phyloP scores from a whole-genome alignment of 2,113 vertebrate species.

The Chroicocephalus ridibundus region DNA sequence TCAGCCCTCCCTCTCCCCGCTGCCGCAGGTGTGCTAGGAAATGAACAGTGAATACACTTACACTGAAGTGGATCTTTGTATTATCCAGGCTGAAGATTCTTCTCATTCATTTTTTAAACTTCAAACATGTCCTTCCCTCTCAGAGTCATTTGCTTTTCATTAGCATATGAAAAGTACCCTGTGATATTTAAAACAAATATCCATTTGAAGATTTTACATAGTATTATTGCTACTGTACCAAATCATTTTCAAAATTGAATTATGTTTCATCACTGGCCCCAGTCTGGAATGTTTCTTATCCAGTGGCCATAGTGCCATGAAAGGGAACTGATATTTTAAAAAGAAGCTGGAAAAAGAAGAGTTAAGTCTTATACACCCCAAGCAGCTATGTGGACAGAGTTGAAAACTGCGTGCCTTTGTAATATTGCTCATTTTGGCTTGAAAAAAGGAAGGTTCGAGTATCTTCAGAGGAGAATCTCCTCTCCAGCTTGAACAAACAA shows the following conservation, averaged over 20 bases:
- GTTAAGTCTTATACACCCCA: background rate
- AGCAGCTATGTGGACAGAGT: background rate
- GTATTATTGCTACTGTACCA: background rate
- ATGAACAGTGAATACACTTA: background rate
- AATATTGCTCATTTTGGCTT: background rate
- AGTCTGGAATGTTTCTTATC: background rate
- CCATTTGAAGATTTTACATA: background rate
- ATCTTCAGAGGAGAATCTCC: background rate
- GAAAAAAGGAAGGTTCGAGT: background rate
- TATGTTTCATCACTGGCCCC: background rate
- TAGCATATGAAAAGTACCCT: background rate
- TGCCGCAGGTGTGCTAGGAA: background rate
- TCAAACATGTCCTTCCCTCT: background rate
- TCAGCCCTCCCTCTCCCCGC: background rate
- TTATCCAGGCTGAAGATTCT: background rate
- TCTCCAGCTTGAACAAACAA: background rate
- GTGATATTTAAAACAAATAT: background rate
- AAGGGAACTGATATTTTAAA: background rate
- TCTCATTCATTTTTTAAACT: slow-evolving; percentile 14
- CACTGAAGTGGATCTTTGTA: background rate
- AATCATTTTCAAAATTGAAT: background rate
- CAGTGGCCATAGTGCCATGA: background rate
- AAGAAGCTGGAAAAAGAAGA: background rate
- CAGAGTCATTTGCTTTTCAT: background rate
- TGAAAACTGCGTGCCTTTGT: background rate